Percentiles rank a stretch among this genome's conserved stretches.
Conservation (phyloP, 2,888 invertebrate species). For the Drosophila emarginata region DNA sequence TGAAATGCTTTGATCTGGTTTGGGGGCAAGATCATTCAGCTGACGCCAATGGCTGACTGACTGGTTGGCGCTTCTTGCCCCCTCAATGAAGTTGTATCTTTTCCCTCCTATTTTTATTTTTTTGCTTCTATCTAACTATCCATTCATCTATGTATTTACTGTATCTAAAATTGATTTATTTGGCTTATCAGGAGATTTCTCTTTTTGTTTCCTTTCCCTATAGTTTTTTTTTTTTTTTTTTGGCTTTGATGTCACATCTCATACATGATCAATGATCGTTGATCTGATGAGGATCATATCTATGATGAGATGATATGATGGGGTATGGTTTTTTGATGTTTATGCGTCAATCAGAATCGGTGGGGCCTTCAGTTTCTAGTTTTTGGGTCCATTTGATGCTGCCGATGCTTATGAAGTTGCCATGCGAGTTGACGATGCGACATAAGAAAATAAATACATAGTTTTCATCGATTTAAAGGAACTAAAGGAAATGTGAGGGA, state of each 20-base stretch:
- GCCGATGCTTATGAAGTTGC: slow-evolving; percentile 56
- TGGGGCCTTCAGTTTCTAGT: slow-evolving; percentile 16
- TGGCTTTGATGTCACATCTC: slow-evolving; percentile 66
- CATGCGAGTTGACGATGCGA: slow-evolving; percentile 63
- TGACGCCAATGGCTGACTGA: slow-evolving; percentile 57
- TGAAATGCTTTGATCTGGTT: slow-evolving; percentile 72
- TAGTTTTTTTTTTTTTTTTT: slow-evolving; percentile 60
- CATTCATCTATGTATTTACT: background rate
- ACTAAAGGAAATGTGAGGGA: slow-evolving; percentile 26
- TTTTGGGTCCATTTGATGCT: slow-evolving; percentile 67
- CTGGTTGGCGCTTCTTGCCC: slow-evolving; percentile 14
- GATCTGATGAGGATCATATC: too few species aligned
- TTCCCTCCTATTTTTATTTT: too few species aligned
- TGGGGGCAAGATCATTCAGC: slow-evolving; percentile 55
- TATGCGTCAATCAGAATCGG: slow-evolving; percentile 47
- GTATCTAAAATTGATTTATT: slow-evolving; percentile 29
- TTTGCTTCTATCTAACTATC: background rate
- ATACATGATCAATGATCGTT: slow-evolving; percentile 24
- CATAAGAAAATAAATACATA: slow-evolving; percentile 69
- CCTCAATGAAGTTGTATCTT: slow-evolving; percentile 27
- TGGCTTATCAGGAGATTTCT: slow-evolving; percentile 44
- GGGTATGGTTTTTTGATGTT: slow-evolving; percentile 41
- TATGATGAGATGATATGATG: background rate
- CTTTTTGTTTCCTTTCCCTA: too few species aligned
- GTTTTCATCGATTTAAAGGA: background rate